These are phyloP conservation scores for Coryphaenoides rupestris DNA, from an alignment of 2,113 vertebrate genomes.

Conservation along the genomic window DNA sequence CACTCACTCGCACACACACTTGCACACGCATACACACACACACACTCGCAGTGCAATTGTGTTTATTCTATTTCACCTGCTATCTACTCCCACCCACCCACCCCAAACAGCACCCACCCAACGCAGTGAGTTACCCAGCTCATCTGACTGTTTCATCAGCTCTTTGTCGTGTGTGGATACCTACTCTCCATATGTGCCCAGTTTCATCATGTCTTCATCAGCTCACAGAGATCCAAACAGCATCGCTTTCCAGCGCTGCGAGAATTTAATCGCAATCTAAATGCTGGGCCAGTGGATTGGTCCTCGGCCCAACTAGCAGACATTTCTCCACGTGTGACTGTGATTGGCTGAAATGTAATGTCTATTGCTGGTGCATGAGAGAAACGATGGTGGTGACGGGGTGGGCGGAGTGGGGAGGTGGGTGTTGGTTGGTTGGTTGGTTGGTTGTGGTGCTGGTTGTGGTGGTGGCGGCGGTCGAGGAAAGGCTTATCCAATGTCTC, in stretches of 20 bases:
- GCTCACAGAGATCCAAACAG: slow-evolving; percentile 51
- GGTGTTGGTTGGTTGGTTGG: slow-evolving; percentile 19
- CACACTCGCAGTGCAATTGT: slow-evolving; percentile 35
- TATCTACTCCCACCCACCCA: slow-evolving; percentile 22
- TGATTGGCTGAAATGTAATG: slow-evolving; percentile 62
- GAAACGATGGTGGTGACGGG: slow-evolving; percentile 2
- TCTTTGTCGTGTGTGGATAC: slow-evolving; percentile 67
- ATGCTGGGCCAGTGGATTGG: slow-evolving; percentile 45
- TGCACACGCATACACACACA: too few species aligned
- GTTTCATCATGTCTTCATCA: slow-evolving; percentile 73
- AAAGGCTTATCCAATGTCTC: slow-evolving; percentile 34
- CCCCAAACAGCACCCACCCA: slow-evolving; percentile 47
- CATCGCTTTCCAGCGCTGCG: slow-evolving; percentile 45
- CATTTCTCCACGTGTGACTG: slow-evolving; percentile 55
- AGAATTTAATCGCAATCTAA: slow-evolving; percentile 39
- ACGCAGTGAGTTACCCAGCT: slow-evolving; percentile 60
- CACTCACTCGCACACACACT: too few species aligned
- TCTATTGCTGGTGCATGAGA: slow-evolving; percentile 30
- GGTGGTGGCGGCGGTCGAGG: slow-evolving; percentile 17
- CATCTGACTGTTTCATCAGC: slow-evolving; percentile 69
- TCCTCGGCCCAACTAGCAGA: slow-evolving; percentile 52
- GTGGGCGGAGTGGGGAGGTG: not conserved
- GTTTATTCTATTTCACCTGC: slow-evolving; percentile 27
- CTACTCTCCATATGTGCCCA: slow-evolving; percentile 64
- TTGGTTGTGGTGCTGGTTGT: not conserved